A percentile compares a stretch with the other conserved stretches of the same genome.
Evolutionary conservation across 2,888 invertebrate species (phyloP).

Genomic region (Torymus texanus): DNA sequence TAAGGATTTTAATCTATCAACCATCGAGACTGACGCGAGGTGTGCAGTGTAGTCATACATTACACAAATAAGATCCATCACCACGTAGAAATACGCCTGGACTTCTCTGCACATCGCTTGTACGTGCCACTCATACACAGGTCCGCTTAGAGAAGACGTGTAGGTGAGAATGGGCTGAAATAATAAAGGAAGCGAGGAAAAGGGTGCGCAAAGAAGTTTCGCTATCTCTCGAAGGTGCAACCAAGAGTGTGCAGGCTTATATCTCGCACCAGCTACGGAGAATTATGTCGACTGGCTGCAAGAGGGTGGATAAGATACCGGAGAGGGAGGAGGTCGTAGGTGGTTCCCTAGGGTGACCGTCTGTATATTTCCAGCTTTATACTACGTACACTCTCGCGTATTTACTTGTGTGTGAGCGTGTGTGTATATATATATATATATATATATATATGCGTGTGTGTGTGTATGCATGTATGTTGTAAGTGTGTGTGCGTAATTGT

Average conservation of each 20-base stretch:
- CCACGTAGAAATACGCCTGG: no score
- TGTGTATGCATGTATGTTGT: no score
- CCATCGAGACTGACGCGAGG: background rate
- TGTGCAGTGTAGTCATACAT: background rate
- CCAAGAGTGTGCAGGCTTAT: constrained; percentile 9
- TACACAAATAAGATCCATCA: no score
- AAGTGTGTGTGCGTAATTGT: no score
- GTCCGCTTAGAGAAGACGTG: background rate
- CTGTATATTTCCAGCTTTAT: background rate
- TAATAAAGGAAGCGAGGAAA: background rate
- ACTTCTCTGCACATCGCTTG: no score
- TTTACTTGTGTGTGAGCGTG: no score
- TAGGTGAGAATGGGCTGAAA: background rate
- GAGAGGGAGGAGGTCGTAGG: background rate
- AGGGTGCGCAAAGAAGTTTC: background rate
- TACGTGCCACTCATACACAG: no score
- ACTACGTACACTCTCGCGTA: background rate
- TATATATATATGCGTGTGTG: no score
- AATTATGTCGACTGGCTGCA: constrained; percentile 25
- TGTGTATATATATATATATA: no score
- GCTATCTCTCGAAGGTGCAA: no score
- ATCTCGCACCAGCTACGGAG: constrained; percentile 31
- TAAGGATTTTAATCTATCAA: constrained; percentile 13
- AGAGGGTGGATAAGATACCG: no score
- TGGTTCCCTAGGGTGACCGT: constrained; percentile 24